phyloP scores from a whole-genome alignment of 2,113 vertebrate species.

The Podiceps cristatus region DNA sequence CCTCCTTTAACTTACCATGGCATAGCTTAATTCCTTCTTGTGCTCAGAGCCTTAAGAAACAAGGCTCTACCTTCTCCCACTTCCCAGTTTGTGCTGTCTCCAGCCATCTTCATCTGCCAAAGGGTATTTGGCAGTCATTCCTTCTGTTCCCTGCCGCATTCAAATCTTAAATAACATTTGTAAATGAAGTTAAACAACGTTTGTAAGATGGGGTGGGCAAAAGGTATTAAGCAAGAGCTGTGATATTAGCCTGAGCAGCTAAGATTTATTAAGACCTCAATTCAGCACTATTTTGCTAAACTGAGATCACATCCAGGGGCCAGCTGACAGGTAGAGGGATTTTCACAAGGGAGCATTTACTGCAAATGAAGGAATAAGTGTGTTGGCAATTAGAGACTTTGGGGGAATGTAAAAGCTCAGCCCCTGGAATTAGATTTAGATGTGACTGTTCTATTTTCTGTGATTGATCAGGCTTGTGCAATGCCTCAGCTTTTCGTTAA shows the following conservation, averaged over 20 bases:
- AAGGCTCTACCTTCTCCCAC: background rate
- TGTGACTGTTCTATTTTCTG: constrained; percentile 18
- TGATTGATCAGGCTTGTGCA: constrained; percentile 45
- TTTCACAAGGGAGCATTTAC: constrained; percentile 51
- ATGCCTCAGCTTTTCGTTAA: constrained; percentile 73
- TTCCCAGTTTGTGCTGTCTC: background rate
- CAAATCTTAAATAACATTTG: background rate
- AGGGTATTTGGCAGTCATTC: background rate
- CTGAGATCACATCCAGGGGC: background rate
- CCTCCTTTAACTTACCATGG: background rate
- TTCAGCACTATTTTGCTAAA: background rate
- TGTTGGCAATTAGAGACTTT: constrained; percentile 51
- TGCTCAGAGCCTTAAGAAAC: background rate
- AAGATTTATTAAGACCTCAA: constrained; percentile 9
- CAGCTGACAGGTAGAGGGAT: background rate
- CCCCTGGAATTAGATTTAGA: constrained; percentile 14
- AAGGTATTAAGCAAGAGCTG: background rate
- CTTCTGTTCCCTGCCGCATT: fast-evolving
- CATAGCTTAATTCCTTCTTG: background rate
- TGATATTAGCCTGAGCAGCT: background rate
- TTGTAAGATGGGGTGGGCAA: background rate
- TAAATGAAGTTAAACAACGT: background rate
- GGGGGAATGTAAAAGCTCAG: constrained; percentile 30
- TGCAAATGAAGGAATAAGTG: constrained; percentile 47
- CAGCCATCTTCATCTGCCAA: background rate